A percentile compares a stretch with the other conserved stretches of the same genome.
These are phyloP conservation scores for Eubasilissa splendida DNA, from an alignment of 2,888 invertebrate genomes.

Conservation along the genomic window DNA sequence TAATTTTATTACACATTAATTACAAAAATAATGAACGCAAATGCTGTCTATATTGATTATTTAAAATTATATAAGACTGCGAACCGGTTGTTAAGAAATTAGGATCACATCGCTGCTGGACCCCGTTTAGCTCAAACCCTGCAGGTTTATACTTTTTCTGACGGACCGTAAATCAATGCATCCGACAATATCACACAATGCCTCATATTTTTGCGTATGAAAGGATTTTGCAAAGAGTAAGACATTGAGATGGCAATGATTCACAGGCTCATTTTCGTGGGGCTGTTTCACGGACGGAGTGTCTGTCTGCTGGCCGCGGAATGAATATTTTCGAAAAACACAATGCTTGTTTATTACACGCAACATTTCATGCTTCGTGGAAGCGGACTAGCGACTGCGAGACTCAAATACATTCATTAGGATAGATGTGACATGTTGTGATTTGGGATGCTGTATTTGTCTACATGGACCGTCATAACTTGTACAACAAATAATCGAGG, in stretches of 20 bases:
- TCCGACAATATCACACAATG: constrained; percentile 52
- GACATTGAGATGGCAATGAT: constrained; percentile 54
- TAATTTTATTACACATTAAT: too few relatives aligned
- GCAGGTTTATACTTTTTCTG: too few relatives aligned
- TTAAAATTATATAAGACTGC: too few relatives aligned
- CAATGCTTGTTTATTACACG: constrained; percentile 33
- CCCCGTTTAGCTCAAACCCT: too few relatives aligned
- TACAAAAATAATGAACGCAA: too few relatives aligned
- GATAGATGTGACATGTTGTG: constrained; percentile 52
- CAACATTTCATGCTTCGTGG: constrained; percentile 25
- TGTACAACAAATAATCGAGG: constrained; percentile 38
- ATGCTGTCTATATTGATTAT: too few relatives aligned
- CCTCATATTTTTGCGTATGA: constrained; percentile 52
- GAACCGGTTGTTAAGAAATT: too few relatives aligned
- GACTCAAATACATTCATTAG: constrained; percentile 50
- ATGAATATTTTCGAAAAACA: background rate
- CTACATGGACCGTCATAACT: constrained; percentile 45
- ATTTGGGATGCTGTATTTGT: constrained; percentile 47
- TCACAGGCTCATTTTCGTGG: constrained; percentile 55
- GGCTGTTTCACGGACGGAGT: background rate
- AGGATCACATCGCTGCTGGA: too few relatives aligned
- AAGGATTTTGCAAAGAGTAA: constrained; percentile 51
- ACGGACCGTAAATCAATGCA: constrained; percentile 19
- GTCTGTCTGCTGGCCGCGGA: background rate
- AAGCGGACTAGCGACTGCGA: constrained; percentile 23